Base-by-base conservation (phyloP, 2,888 invertebrate genomes). In the Anoplius nigerrimus region DNA sequence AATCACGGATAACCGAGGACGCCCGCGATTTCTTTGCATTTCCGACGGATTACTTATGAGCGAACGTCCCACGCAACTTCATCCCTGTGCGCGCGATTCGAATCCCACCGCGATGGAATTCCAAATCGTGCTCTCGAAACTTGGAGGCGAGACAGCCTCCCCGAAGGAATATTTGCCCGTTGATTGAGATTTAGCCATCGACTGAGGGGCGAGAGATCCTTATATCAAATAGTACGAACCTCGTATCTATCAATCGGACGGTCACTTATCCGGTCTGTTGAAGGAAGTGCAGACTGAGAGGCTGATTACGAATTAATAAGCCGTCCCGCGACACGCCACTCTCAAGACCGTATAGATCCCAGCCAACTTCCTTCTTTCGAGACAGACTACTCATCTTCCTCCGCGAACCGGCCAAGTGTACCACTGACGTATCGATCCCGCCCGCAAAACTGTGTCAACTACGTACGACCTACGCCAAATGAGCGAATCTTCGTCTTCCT, bases 361-460 rank as follows among this genome's bases (percentile, higher is more conserved):
- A n/a, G n/a, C n/a, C n/a, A n/a, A n/a, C n/a, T n/a, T n/a, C n/a
- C n/a, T n/a, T n/a, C n/a, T n/a, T n/a, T n/a, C n/a, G n/a, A n/a
- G n/a, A n/a, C n/a, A n/a, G n/a, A n/a, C n/a, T 69, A 57, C 62
- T 72, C 68, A 76, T 76, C 71, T 45, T 45, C 45, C 79, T 76
- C 76, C 46, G 46, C 15, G 3, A 11, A 3, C 11, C 45, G 51
- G 51, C 18, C n/a, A 51, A 61, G 45, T 54, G 58, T 61, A 43
- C 64, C 55, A 54, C 66, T 62, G 57, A 57, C 54, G 62, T 71
- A 76, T 79, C 76, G 74, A 78, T 76, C 79, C 55, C 45, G 0
- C 24, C 6, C 20, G 62, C 66, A 48, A 68, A 79, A 76, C 68
- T 74, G 62, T 79, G 79, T 79, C 78, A 76, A 74, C 79, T 62